These are phyloP conservation scores for Scaptodrosophila latifasciaeformis DNA, from an alignment of 2,888 invertebrate genomes.

Conservation along the genomic window DNA sequence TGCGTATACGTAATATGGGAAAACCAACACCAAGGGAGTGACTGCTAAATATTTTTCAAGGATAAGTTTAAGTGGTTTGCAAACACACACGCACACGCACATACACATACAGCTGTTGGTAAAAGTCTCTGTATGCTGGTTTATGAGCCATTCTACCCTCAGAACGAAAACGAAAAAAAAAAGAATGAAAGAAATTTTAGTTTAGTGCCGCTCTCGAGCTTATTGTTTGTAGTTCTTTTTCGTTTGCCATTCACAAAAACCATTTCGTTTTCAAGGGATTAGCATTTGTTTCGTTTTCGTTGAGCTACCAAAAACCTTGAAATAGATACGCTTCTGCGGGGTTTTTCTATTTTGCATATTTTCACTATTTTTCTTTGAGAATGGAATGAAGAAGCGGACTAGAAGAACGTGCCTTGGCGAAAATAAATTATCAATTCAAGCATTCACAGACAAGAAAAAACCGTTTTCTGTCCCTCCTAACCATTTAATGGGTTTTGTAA, in stretches of 20 bases:
- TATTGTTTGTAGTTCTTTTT: slow-evolving; percentile 39
- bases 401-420: slow-evolving; percentile 50
- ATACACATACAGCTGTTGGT: no score
- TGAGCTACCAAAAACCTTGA: slow-evolving; percentile 45
- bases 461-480: no score
- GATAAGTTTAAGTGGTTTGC: slow-evolving; percentile 53
- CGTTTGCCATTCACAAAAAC: not conserved
- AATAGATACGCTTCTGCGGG: slow-evolving; percentile 56
- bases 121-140: no score
- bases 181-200: no score
- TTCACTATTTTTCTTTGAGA: slow-evolving; percentile 58
- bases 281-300: slow-evolving; percentile 36
- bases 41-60: slow-evolving; percentile 67
- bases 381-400: no score
- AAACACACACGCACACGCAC: slow-evolving; percentile 27
- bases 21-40: slow-evolving; percentile 26
- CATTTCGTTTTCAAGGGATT: slow-evolving; percentile 40
- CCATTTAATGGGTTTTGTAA: no score
- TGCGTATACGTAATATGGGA: slow-evolving; percentile 61
- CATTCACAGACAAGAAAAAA: no score
- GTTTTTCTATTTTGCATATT: slow-evolving; percentile 67
- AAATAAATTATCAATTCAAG: slow-evolving; percentile 46
- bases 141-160: no score
- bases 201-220: slow-evolving; percentile 39
- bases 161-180: no score